phyloP scores from a whole-genome alignment of 2,113 vertebrate species.

The Sorex araneus region DNA sequence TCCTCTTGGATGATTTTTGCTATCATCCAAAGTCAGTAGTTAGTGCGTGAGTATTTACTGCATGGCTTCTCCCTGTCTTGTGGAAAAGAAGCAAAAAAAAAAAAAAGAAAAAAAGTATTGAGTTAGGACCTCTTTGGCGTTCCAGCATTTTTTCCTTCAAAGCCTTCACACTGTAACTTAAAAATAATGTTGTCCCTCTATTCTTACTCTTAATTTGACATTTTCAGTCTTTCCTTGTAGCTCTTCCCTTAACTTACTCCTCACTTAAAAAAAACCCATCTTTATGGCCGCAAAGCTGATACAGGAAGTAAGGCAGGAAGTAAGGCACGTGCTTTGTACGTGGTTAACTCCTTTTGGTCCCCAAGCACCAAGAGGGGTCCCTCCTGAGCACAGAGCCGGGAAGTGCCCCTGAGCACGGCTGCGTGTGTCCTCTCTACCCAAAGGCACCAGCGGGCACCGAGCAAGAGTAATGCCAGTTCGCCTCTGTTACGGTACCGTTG shows the following conservation, averaged over 20 bases:
- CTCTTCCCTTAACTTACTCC: neutral
- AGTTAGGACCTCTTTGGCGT: neutral
- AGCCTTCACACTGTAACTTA: neutral
- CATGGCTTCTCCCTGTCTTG: neutral
- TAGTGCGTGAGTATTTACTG: neutral
- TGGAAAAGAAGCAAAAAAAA: constrained; percentile 11
- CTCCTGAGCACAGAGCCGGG: too few relatives aligned
- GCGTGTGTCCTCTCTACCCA: too few relatives aligned
- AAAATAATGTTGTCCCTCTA: neutral
- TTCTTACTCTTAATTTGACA: neutral
- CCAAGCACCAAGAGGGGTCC: too few relatives aligned
- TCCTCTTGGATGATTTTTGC: neutral
- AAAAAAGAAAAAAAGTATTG: too few relatives aligned
- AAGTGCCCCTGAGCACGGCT: too few relatives aligned
- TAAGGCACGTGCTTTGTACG: too few relatives aligned
- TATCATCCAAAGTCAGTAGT: too few relatives aligned
- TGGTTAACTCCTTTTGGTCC: too few relatives aligned
- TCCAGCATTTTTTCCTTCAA: neutral
- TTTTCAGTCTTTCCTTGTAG: neutral
- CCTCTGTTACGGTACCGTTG: too few relatives aligned
- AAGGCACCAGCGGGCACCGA: too few relatives aligned
- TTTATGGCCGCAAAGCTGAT: neutral
- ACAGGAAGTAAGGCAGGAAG: too few relatives aligned
- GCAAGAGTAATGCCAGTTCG: too few relatives aligned
- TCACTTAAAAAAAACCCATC: neutral